Percentiles rank a stretch among this genome's conserved stretches.
These are phyloP conservation scores for Sclerurus mexicanus DNA, from an alignment of 2,113 vertebrate species.

Conservation along the genomic window DNA sequence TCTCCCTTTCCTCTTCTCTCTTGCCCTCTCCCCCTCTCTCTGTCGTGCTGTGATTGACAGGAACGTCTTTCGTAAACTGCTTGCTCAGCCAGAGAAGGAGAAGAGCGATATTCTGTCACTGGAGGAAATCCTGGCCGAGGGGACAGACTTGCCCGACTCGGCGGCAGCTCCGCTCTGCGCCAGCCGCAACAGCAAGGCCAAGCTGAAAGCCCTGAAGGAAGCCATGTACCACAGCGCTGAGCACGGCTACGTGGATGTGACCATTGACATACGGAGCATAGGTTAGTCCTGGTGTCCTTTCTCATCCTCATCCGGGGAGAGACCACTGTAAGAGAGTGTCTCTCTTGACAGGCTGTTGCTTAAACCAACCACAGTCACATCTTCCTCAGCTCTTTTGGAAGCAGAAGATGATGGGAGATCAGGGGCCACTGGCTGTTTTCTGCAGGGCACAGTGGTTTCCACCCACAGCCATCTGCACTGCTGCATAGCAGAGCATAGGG, in stretches of 20 bases:
- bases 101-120: slow-evolving; percentile 93
- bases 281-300: slow-evolving; percentile 74
- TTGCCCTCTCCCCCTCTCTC: slow-evolving; percentile 30
- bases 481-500: background rate
- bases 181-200: slow-evolving; percentile 90
- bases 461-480: background rate
- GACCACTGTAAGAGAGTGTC: accelerated
- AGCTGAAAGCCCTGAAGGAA: slow-evolving; percentile 92
- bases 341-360: background rate
- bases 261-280: slow-evolving; percentile 93
- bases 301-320: background rate
- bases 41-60: slow-evolving; percentile 71
- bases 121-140: slow-evolving; percentile 97
- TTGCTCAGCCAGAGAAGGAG: slow-evolving; percentile 92
- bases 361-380: background rate
- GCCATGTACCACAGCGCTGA: slow-evolving; percentile 98
- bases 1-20: slow-evolving; percentile 49
- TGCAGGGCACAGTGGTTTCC: background rate
- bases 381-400: background rate
- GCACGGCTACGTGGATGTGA: slow-evolving; percentile 94
- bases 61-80: slow-evolving; percentile 94
- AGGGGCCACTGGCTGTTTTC: background rate
- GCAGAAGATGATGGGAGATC: background rate
- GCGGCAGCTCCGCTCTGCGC: slow-evolving; percentile 82
- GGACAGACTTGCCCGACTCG: slow-evolving; percentile 84